Evolutionary conservation across 2,797 vertebrate species (phyloP).

Genomic region (Pyrocephalus nanus): DNA sequence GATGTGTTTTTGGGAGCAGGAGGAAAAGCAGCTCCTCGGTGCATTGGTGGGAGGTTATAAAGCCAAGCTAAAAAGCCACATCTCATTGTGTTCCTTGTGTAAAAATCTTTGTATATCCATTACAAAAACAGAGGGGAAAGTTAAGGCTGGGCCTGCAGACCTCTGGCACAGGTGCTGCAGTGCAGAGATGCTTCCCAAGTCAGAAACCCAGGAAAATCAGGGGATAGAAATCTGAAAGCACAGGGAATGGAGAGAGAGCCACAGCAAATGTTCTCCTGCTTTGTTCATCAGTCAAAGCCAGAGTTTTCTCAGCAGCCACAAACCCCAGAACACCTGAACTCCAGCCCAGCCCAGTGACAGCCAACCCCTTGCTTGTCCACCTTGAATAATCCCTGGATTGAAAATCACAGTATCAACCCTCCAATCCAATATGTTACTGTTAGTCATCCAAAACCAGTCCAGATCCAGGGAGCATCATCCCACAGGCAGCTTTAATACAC

Average conservation of each 20-base stretch:
- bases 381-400: not conserved
- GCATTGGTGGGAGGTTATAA: not conserved
- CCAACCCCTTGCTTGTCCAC: not conserved
- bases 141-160: not conserved
- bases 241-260: rapidly evolving
- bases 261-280: rapidly evolving
- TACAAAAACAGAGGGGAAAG: too few relatives aligned
- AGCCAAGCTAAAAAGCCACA: not conserved
- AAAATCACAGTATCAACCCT: rapidly evolving
- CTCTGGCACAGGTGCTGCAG: not conserved
- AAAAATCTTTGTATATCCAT: not conserved
- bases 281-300: not conserved
- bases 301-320: not conserved
- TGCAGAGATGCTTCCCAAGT: not conserved
- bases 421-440: not conserved
- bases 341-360: not conserved
- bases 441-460: not conserved
- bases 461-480: not conserved
- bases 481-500: not conserved
- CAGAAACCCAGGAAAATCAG: not conserved
- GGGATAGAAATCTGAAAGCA: not conserved
- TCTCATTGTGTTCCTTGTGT: not conserved
- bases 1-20: not conserved
- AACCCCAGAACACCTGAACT: not conserved
- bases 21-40: not conserved